phyloP scores from a whole-genome alignment of 2,888 invertebrate species.

The Empis livida region DNA sequence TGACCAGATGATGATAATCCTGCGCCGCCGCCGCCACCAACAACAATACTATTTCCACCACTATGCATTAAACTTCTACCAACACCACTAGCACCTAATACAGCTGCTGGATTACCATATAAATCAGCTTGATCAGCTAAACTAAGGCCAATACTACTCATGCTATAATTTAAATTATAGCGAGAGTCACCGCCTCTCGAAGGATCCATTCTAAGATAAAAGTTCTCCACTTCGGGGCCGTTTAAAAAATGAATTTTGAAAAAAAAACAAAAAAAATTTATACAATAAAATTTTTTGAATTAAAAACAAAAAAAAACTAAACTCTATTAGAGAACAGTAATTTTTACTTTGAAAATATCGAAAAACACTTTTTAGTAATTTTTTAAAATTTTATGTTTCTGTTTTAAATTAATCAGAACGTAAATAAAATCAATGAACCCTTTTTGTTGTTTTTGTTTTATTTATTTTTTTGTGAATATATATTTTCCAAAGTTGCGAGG shows the following conservation, averaged over 20 bases:
- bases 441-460: too few species aligned
- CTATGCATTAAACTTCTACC: slow-evolving; percentile 23
- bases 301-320: background rate
- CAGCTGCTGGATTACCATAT: slow-evolving; percentile 45
- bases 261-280: background rate
- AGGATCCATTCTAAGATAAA: slow-evolving; percentile 58
- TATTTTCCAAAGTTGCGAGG: too few species aligned
- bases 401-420: too few species aligned
- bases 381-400: too few species aligned
- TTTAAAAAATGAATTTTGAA: slow-evolving; percentile 8
- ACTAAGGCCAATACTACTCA: slow-evolving; percentile 65
- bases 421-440: too few species aligned
- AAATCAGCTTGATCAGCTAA: slow-evolving; percentile 69
- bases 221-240: slow-evolving; percentile 33
- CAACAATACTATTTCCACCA: slow-evolving; percentile 42
- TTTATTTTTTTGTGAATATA: too few species aligned
- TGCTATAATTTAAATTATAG: slow-evolving; percentile 74
- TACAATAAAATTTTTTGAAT: too few species aligned
- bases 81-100: slow-evolving; percentile 22
- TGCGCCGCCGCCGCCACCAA: slow-evolving; percentile 32
- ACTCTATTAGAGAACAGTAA: too few species aligned
- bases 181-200: slow-evolving; percentile 82
- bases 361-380: too few species aligned
- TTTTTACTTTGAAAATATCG: too few species aligned
- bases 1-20: slow-evolving; percentile 38